These are phyloP conservation scores for Octomys mimax DNA, from an alignment of 2,797 vertebrate species.

Conservation along the genomic window DNA sequence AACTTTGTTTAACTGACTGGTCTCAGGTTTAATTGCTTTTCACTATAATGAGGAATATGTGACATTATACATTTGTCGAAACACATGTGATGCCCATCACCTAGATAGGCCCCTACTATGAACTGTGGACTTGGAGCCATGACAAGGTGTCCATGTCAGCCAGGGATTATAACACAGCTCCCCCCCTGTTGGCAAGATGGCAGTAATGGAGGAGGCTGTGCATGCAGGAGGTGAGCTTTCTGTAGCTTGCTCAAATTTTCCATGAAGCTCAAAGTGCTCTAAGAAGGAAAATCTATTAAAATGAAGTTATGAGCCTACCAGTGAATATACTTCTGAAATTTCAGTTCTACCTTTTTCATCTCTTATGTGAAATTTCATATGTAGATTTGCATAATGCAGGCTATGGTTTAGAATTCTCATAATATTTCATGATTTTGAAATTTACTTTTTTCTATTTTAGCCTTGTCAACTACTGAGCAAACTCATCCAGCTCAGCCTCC, in stretches of 20 bases:
- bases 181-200: not conserved
- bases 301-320: not conserved
- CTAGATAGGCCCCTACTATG: not conserved
- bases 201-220: not conserved
- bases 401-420: not conserved
- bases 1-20: not conserved
- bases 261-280: not conserved
- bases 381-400: not conserved
- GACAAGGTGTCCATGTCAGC: not conserved
- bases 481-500: not conserved
- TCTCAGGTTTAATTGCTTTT: not conserved
- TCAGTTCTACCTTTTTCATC: not conserved
- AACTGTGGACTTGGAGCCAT: not conserved
- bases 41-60: not conserved
- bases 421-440: conserved; percentile 18
- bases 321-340: conserved; percentile 28
- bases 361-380: conserved; percentile 1
- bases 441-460: not conserved
- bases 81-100: not conserved
- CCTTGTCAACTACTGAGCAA: conserved; percentile 1
- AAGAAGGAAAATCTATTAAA: conserved; percentile 14
- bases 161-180: not conserved
- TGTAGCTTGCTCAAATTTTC: not conserved
- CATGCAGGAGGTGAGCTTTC: not conserved
- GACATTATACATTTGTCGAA: not conserved